Evolutionary conservation across 53 echinoderm and acorn worm species (phyloP), one percentile per base, ranked within the genome.

Genomic region (Temnopleurus reevesii): DNA sequence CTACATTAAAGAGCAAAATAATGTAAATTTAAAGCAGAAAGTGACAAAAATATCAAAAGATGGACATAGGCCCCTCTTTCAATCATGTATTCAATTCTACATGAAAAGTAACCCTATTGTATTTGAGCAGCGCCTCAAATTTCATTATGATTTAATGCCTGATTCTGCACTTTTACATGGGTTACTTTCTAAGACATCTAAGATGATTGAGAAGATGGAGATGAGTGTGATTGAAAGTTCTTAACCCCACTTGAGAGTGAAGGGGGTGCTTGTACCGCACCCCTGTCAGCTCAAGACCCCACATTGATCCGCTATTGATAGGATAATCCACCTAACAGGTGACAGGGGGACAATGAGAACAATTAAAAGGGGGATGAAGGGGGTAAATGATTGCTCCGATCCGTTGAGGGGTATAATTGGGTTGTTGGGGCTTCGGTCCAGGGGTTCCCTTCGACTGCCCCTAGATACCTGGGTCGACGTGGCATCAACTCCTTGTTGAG

Each of bases 351-450:
- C 88, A 87, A 87, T 45, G 24, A 18, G 46, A 87, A 87, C 88
- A 87, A 30, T 87, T 87, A 87, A 21, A 30, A 31, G 88, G 49
- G 51, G 71, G 88, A 34, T 64, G 45, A 66, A 12, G 58, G 51
- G 24, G 46, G 35, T 87, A 53, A 87, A 87, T 49, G 55, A 53
- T 61, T 34, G 65, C 88, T 49, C 21, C 13, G 65, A 65, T 49
- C 21, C 13, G 33, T 28, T 34, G 38, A 47, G 71, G 17, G 71
- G 65, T 47, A 64, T 66, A 66, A 87, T 87, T 87, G 88, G 71
- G 88, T 87, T 87, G 71, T 87, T 66, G 88, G n/a, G 71, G 88
- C 29, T 64, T 59, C 53, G 53, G 83, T 83, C 83, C 55, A 55
- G 83, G 83, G 83, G 83, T 33, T 26, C 83, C 25, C 15, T 55